A percentile compares a stretch with the other conserved stretches of the same genome.
These are phyloP conservation scores for Petrophora chlorosata DNA, from an alignment of 2,888 invertebrate genomes.

Conservation along the genomic window DNA sequence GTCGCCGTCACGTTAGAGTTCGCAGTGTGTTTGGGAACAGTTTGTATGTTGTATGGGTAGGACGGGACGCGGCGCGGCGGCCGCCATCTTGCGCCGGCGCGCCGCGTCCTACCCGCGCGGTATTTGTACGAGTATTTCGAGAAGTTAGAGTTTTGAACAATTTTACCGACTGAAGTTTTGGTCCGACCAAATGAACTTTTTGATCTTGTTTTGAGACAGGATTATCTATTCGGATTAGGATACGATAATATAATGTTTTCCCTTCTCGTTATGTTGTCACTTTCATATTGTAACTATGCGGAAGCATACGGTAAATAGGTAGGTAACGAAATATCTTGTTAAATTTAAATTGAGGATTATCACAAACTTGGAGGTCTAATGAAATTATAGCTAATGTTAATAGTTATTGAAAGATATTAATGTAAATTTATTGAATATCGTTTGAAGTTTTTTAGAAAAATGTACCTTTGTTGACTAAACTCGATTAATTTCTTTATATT, in stretches of 20 bases:
- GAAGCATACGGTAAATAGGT: slow-evolving; percentile 71
- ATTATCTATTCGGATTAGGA: slow-evolving; percentile 74
- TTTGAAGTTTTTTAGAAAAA: slow-evolving; percentile 82
- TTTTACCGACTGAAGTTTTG: slow-evolving; percentile 82
- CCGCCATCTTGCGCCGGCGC: slow-evolving; percentile 20
- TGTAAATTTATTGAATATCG: slow-evolving; percentile 75
- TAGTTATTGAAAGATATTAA: slow-evolving; percentile 76
- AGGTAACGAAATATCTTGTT: slow-evolving; percentile 81
- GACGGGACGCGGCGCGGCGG: slow-evolving; percentile 30
- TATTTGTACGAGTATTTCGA: slow-evolving; percentile 43
- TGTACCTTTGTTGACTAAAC: slow-evolving; percentile 80
- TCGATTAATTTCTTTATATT: slow-evolving; percentile 69
- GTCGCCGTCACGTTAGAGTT: slow-evolving; percentile 49
- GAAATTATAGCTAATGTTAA: slow-evolving; percentile 82
- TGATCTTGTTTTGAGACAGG: slow-evolving; percentile 79
- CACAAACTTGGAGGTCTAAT: slow-evolving; percentile 78
- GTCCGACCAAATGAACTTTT: slow-evolving; percentile 83
- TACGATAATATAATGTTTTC: slow-evolving; percentile 71
- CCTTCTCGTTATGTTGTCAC: slow-evolving; percentile 69
- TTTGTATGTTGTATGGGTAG: slow-evolving; percentile 50
- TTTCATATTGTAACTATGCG: slow-evolving; percentile 66
- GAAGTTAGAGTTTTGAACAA: slow-evolving; percentile 73
- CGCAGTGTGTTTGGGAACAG: slow-evolving; percentile 53
- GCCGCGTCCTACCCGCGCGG: slow-evolving; percentile 27
- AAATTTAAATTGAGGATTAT: slow-evolving; percentile 78